These are phyloP conservation scores for Ormyrus rosae DNA, from an alignment of 2,888 invertebrate species.

Conservation along the genomic window DNA sequence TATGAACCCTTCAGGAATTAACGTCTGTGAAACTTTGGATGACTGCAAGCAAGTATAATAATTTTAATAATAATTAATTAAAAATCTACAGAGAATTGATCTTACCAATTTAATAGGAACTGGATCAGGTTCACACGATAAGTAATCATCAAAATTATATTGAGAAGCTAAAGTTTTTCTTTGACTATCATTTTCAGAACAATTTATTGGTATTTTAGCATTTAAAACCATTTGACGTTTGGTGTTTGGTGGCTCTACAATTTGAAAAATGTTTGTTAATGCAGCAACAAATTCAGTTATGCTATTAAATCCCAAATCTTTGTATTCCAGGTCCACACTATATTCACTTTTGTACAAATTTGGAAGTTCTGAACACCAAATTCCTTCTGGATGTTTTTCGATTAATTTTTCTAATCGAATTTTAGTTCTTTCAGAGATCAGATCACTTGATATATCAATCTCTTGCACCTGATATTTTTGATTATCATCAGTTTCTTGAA, in stretches of 20 bases:
- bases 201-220: constrained; percentile 59
- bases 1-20: constrained; percentile 68
- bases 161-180: constrained; percentile 58
- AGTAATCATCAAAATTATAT: constrained; percentile 61
- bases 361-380: constrained; percentile 70
- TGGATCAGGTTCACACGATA: constrained; percentile 59
- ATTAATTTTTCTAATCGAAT: constrained; percentile 66
- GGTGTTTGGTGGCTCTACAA: constrained; percentile 56
- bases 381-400: constrained; percentile 67
- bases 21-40: constrained; percentile 49
- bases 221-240: constrained; percentile 65
- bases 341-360: constrained; percentile 65
- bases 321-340: constrained; percentile 65
- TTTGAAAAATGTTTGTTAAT: constrained; percentile 68
- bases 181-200: constrained; percentile 13
- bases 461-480: neutral
- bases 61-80: neutral
- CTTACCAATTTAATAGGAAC: constrained; percentile 66
- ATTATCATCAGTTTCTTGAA: no score
- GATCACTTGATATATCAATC: neutral
- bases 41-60: constrained; percentile 60
- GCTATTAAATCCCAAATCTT: constrained; percentile 68
- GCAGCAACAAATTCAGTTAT: constrained; percentile 66
- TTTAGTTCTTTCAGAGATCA: constrained; percentile 63
- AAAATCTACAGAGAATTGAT: neutral